Conservation (phyloP, 1,140 invertebrate genomes). For the Fopius arisanus region DNA sequence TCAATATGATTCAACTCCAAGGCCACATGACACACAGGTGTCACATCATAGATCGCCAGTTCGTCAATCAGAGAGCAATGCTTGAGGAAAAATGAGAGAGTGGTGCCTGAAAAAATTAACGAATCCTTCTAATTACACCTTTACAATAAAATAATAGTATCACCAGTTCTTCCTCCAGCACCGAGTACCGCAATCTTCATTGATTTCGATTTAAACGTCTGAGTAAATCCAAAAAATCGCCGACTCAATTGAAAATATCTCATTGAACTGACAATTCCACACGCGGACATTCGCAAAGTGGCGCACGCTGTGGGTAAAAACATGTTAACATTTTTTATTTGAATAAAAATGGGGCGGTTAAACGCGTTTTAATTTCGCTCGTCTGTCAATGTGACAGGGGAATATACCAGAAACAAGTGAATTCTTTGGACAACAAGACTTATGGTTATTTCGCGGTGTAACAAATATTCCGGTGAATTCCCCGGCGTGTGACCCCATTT, state of each 20-base stretch:
- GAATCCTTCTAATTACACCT: not conserved
- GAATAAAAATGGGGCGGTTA: not conserved
- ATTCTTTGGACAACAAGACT: not conserved
- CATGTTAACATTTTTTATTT: not conserved
- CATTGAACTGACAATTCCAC: not conserved
- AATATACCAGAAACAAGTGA: conserved; percentile 5
- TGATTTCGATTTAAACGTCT: conserved; percentile 34
- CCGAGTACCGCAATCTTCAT: conserved; percentile 55
- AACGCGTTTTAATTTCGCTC: conserved; percentile 1
- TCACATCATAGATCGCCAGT: conserved; percentile 67
- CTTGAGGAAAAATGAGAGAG: conserved; percentile 67
- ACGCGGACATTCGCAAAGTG: not conserved
- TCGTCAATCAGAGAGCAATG: conserved; percentile 70
- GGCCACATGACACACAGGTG: conserved; percentile 63
- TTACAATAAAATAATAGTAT: conserved; percentile 17
- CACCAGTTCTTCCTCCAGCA: conserved; percentile 49
- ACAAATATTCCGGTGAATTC: not conserved
- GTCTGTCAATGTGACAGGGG: not conserved
- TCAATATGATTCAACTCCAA: conserved; percentile 70
- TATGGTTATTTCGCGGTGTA: not conserved
- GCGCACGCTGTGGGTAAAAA: not conserved
- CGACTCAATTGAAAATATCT: not conserved
- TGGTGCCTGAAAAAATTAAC: conserved; percentile 42
- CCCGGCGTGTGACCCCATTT: not conserved
- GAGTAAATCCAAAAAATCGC: conserved; percentile 24